Evolutionary conservation across 2,888 invertebrate genomes (phyloP).

Genomic region (Conistra vaccinii): DNA sequence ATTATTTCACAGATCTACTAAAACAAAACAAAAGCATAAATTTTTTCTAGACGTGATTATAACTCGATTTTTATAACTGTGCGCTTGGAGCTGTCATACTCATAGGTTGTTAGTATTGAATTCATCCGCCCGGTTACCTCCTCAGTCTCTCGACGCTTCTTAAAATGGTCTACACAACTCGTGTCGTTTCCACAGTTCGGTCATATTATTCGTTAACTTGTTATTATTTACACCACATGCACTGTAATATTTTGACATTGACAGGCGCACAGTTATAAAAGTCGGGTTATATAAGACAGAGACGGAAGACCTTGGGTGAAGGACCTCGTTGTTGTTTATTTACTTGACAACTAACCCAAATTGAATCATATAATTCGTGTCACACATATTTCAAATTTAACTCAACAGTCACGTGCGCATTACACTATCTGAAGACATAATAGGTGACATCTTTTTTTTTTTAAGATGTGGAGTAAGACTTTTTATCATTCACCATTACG

Average conservation of each 20-base stretch:
- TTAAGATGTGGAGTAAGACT: not conserved
- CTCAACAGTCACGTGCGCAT: not conserved
- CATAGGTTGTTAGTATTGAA: too few species aligned
- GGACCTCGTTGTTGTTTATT: not conserved
- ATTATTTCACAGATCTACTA: not conserved
- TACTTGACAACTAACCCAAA: not conserved
- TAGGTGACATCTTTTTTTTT: constrained; percentile 4
- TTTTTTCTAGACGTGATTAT: not conserved
- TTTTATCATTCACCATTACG: constrained; percentile 27
- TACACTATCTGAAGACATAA: constrained; percentile 11
- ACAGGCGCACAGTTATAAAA: too few species aligned
- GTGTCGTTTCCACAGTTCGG: too few species aligned
- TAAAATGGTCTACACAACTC: too few species aligned
- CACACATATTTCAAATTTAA: constrained; percentile 11
- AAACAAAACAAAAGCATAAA: not conserved
- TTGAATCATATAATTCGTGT: constrained; percentile 25
- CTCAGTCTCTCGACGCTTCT: too few species aligned
- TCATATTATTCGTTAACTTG: too few species aligned
- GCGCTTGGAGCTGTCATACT: too few species aligned
- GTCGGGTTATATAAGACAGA: too few species aligned
- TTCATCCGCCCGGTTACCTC: too few species aligned
- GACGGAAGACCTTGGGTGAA: not conserved
- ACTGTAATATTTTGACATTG: too few species aligned
- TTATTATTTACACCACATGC: too few species aligned
- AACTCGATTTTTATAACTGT: too few species aligned